phyloP scores from a whole-genome alignment of 1,140 invertebrate genomes.

The Lepidurus packardi region DNA sequence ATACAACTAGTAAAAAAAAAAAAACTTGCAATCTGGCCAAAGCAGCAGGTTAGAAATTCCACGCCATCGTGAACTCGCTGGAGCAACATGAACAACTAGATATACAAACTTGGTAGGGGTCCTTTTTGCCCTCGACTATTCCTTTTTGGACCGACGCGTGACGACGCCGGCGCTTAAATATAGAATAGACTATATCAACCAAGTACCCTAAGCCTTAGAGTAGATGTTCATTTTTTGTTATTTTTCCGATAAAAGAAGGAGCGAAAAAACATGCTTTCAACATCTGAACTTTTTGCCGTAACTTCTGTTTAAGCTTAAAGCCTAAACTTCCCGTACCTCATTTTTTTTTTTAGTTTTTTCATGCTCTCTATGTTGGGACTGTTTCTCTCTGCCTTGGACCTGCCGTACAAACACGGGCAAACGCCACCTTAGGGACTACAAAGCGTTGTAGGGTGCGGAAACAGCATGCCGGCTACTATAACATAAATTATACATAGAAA shows the following conservation, averaged over 20 bases:
- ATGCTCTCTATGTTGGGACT: no score
- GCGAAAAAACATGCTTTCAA: neutral
- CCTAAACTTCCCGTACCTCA: no score
- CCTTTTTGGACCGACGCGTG: neutral
- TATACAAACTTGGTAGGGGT: neutral
- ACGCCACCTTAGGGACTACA: no score
- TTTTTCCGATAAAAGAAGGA: neutral
- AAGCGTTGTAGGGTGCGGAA: no score
- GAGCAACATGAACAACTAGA: neutral
- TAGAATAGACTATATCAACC: neutral
- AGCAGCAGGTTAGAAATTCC: neutral
- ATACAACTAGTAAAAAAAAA: neutral
- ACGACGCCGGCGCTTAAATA: constrained; percentile 15
- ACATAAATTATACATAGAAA: no score
- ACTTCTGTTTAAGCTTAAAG: no score
- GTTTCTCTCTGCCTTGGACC: no score
- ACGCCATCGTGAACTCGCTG: neutral
- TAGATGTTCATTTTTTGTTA: no score
- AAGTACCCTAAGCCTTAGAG: neutral
- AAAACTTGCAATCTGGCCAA: neutral
- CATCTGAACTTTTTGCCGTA: no score
- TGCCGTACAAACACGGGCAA: no score
- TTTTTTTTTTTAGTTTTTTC: no score
- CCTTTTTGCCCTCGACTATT: neutral
- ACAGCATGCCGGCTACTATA: no score